phyloP scores from a whole-genome alignment of 2,113 vertebrate species.

The Riparia riparia region DNA sequence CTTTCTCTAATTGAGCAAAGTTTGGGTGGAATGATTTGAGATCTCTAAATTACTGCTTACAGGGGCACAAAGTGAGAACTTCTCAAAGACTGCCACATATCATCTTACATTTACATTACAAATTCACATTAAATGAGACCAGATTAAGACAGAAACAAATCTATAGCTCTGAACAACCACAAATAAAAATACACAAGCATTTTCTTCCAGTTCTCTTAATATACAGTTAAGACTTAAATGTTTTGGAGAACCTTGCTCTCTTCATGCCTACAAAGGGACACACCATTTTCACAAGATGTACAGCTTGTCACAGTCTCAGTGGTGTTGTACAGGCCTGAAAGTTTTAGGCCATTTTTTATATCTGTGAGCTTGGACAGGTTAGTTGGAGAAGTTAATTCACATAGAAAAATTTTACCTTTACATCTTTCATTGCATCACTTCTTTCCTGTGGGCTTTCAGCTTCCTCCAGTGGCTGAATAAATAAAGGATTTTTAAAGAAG shows the following conservation, averaged over 20 bases:
- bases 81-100: fast-evolving
- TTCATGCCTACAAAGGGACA: neutral
- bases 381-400: neutral
- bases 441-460: constrained; percentile 54
- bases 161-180: neutral
- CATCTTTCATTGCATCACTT: constrained; percentile 62
- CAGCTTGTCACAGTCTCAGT: neutral
- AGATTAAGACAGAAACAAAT: neutral
- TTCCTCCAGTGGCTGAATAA: constrained; percentile 64
- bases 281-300: fast-evolving
- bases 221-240: neutral
- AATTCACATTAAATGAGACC: neutral
- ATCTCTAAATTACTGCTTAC: fast-evolving
- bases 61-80: neutral
- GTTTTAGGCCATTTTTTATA: neutral
- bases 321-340: neutral
- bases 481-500: neutral
- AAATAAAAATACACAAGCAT: neutral
- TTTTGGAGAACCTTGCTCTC: neutral
- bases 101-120: fast-evolving
- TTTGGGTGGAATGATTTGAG: neutral
- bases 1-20: neutral
- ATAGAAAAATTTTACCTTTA: constrained; percentile 65
- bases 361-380: neutral
- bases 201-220: neutral